Conservation (phyloP, 37 sponge, comb jelly and placozoan species). For the Cliona cf. orientalis region DNA sequence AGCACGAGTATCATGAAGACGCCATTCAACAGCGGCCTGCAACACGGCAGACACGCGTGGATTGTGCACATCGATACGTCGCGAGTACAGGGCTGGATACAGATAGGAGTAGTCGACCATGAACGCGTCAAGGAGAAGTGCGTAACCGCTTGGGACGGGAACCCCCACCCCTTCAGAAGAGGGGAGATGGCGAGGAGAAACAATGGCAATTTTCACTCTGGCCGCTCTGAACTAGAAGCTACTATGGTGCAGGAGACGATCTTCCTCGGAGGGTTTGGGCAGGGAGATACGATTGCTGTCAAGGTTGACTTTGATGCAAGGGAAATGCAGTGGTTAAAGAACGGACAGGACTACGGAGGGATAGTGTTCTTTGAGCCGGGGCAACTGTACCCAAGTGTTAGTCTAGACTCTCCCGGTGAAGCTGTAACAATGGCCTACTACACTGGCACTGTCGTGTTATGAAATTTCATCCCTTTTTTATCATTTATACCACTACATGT, state of each 20-base stretch:
- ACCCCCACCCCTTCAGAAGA: slow-evolving; percentile 87
- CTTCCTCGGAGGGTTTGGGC: slow-evolving; percentile 74
- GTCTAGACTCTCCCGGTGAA: slow-evolving; percentile 92
- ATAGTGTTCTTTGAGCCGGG: slow-evolving; percentile 12
- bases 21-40: slow-evolving; percentile 68
- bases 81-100: slow-evolving; percentile 91
- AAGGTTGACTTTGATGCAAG: slow-evolving; percentile 72
- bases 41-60: slow-evolving; percentile 80
- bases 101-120: slow-evolving; percentile 86
- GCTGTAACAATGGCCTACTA: slow-evolving; percentile 76
- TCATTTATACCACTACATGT: too few relatives aligned
- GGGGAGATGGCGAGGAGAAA: slow-evolving; percentile 88
- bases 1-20: slow-evolving; percentile 83
- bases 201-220: slow-evolving; percentile 89
- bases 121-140: slow-evolving; percentile 57
- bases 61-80: slow-evolving; percentile 79
- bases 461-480: background rate
- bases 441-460: slow-evolving; percentile 58
- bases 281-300: slow-evolving; percentile 82
- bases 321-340: slow-evolving; percentile 83
- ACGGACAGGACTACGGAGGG: slow-evolving; percentile 79
- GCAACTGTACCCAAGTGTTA: slow-evolving; percentile 75
- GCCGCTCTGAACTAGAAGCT: slow-evolving; percentile 58
- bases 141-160: slow-evolving; percentile 83
- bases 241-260: slow-evolving; percentile 66